Percentiles rank a stretch among this genome's conserved stretches.
Conservation (phyloP, 2,888 invertebrate genomes). For the Heteropelma amictum region DNA sequence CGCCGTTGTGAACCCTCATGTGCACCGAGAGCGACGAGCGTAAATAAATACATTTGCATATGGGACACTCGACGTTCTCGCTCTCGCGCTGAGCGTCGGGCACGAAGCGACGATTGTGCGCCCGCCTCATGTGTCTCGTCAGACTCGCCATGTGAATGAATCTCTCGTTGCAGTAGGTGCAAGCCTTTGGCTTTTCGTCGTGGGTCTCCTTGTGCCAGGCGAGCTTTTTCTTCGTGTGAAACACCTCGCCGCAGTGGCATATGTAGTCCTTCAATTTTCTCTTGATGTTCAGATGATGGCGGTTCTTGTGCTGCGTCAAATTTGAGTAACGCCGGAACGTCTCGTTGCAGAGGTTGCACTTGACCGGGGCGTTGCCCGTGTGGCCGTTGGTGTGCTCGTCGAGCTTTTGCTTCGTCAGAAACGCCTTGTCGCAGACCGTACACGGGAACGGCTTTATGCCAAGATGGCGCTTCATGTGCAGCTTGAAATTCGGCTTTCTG, state of each 20-base stretch:
- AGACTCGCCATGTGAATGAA: conserved; percentile 91
- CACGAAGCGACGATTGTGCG: conserved; percentile 88
- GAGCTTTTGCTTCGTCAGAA: conserved; percentile 89
- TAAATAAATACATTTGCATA: conserved; percentile 88
- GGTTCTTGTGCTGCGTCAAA: conserved; percentile 89
- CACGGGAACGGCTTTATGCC: conserved; percentile 88
- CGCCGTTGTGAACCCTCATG: conserved; percentile 87
- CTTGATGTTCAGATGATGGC: conserved; percentile 87
- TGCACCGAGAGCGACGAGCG: conserved; percentile 89
- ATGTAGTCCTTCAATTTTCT: conserved; percentile 86
- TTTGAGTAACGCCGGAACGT: conserved; percentile 91
- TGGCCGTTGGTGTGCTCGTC: conserved; percentile 91
- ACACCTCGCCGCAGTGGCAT: conserved; percentile 88
- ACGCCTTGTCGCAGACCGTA: conserved; percentile 89
- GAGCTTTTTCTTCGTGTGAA: conserved; percentile 90
- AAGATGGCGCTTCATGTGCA: conserved; percentile 89
- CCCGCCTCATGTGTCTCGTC: conserved; percentile 89
- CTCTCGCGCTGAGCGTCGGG: conserved; percentile 81
- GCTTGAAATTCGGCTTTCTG: conserved; percentile 85
- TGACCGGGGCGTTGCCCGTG: conserved; percentile 88
- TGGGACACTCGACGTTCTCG: conserved; percentile 87
- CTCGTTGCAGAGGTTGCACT: conserved; percentile 89
- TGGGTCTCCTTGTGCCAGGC: conserved; percentile 93
- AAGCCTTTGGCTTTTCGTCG: conserved; percentile 89
- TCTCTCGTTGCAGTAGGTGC: conserved; percentile 91